Conservation (phyloP, 1,140 invertebrate species). For the Drosophila santomea region DNA sequence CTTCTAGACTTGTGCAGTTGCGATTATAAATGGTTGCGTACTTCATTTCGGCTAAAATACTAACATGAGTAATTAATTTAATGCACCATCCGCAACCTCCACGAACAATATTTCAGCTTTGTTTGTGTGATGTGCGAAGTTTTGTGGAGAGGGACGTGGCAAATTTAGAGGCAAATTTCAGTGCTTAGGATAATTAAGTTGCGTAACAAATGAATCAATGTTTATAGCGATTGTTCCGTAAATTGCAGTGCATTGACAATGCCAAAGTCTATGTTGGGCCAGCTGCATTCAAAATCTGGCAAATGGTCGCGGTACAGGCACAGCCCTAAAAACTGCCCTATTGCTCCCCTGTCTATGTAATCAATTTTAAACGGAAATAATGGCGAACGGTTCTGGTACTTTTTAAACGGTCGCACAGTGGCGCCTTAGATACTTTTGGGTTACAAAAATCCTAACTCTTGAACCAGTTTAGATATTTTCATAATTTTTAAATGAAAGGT, state of each 20-base stretch:
- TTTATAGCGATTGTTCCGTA: constrained; percentile 82
- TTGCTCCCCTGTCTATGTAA: not conserved
- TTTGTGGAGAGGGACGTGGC: not conserved
- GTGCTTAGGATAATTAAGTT: constrained; percentile 35
- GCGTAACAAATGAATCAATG: constrained; percentile 79
- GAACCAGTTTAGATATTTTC: too few relatives aligned
- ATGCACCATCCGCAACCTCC: constrained; percentile 73
- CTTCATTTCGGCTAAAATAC: constrained; percentile 83
- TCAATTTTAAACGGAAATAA: constrained; percentile 42
- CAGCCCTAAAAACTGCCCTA: not conserved
- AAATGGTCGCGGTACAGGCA: constrained; percentile 62
- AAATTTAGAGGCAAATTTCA: constrained; percentile 1
- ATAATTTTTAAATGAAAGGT: too few relatives aligned
- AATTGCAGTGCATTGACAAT: constrained; percentile 69
- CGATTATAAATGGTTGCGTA: constrained; percentile 84
- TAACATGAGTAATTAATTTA: constrained; percentile 84
- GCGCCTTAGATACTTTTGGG: too few relatives aligned
- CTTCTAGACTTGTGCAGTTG: constrained; percentile 81
- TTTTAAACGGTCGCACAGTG: not conserved
- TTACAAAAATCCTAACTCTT: too few relatives aligned
- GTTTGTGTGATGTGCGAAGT: not conserved
- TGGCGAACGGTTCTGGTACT: constrained; percentile 23
- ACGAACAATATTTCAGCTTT: constrained; percentile 41
- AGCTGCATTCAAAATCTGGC: constrained; percentile 70
- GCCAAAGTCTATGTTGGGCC: constrained; percentile 62